Conservation (phyloP, 2,888 invertebrate species). For the Idaea aversata region DNA sequence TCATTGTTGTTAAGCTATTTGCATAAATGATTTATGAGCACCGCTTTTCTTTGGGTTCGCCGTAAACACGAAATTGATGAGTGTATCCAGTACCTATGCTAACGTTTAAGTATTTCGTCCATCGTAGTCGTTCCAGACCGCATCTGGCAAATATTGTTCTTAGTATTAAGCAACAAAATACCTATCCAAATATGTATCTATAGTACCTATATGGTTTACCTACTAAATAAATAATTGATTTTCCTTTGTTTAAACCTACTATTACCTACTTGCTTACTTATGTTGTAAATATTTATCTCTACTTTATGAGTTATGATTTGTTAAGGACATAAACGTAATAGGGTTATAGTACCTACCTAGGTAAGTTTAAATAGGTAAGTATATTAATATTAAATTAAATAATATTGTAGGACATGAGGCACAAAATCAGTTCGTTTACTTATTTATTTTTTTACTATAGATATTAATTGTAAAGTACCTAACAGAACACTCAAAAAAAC, state of each 20-base stretch:
- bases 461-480: no score
- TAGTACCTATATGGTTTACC: background rate
- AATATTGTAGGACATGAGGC: no score
- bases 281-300: background rate
- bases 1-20: conserved; percentile 63
- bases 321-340: no score
- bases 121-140: background rate
- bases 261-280: background rate
- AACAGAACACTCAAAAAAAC: no score
- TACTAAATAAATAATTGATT: background rate
- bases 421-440: no score
- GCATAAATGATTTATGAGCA: conserved; percentile 63
- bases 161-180: background rate
- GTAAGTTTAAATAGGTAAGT: no score
- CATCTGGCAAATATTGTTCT: conserved; percentile 1
- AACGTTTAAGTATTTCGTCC: conserved; percentile 2
- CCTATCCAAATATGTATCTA: background rate
- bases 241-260: background rate
- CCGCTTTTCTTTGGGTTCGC: conserved; percentile 44
- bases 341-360: no score
- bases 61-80: conserved; percentile 28
- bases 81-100: background rate
- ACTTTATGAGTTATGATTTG: background rate
- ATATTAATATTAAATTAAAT: no score
- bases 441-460: no score